phyloP scores from a whole-genome alignment of 2,888 invertebrate species.

The Coremacera marginata region DNA sequence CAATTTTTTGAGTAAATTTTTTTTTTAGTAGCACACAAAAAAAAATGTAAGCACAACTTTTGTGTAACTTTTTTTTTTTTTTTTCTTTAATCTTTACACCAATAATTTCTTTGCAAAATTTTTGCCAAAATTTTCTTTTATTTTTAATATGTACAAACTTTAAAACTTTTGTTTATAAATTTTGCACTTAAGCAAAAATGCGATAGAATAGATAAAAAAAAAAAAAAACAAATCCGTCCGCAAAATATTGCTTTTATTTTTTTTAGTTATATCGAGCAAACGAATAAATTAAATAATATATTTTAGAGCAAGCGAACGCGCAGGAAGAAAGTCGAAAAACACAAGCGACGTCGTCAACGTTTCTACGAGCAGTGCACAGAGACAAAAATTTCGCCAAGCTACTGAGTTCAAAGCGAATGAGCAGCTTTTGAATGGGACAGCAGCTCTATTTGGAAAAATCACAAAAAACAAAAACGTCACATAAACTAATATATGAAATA shows the following conservation, averaged over 20 bases:
- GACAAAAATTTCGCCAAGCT: slow-evolving; percentile 41
- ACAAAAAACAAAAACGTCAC: slow-evolving; percentile 1
- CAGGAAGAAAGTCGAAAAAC: slow-evolving; percentile 36
- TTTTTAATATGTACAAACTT: neutral
- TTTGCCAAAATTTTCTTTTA: neutral
- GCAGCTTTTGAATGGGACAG: slow-evolving; percentile 8
- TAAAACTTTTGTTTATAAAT: neutral
- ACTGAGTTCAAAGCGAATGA: slow-evolving; percentile 50
- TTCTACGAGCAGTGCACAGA: slow-evolving; percentile 52
- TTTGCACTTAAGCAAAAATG: neutral
- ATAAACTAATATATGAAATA: slow-evolving; percentile 26
- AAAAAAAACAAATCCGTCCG: neutral
- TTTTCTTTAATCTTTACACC: neutral
- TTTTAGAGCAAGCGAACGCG: slow-evolving; percentile 16
- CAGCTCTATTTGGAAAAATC: neutral
- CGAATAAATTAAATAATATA: slow-evolving; percentile 14
- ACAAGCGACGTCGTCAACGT: slow-evolving; percentile 52
- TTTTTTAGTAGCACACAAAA: neutral
- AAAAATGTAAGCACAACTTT: neutral
- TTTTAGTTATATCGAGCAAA: neutral
- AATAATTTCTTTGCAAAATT: neutral
- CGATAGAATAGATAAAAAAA: neutral
- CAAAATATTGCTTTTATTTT: neutral
- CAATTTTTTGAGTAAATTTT: neutral
- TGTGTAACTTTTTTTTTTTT: neutral